Conservation (phyloP, 1,140 invertebrate genomes). For the Procambarus clarkii region DNA sequence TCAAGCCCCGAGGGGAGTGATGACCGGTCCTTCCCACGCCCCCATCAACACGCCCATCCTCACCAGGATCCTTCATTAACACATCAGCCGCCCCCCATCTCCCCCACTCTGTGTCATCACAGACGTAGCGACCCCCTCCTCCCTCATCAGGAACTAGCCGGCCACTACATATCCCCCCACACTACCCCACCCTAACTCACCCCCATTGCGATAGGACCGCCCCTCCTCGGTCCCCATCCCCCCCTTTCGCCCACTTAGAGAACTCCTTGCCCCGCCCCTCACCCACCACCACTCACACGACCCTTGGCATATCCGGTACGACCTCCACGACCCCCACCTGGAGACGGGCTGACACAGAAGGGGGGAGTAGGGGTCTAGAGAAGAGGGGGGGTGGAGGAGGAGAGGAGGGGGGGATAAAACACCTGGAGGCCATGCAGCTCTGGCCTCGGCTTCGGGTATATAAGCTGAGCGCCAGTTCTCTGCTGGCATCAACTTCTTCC, state of each 20-base stretch:
- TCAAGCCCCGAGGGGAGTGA: not conserved
- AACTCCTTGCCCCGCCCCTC: too few species aligned
- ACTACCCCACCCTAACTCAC: not conserved
- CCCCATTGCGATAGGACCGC: conserved; percentile 8
- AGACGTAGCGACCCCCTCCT: not conserved
- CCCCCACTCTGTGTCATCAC: too few species aligned
- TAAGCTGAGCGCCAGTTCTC: conserved; percentile 15
- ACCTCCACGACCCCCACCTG: conserved; percentile 8
- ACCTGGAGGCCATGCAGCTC: not conserved
- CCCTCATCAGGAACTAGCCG: not conserved
- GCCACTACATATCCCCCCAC: not conserved
- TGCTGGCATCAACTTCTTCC: conserved; percentile 1
- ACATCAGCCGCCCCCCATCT: too few species aligned
- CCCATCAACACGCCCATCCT: not conserved
- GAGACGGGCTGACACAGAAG: conserved; percentile 13
- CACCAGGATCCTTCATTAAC: not conserved
- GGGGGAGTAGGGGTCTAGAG: too few species aligned
- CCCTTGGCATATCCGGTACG: conserved; percentile 43
- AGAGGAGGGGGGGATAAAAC: not conserved
- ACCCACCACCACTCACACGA: conserved; percentile 21
- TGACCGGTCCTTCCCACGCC: not conserved
- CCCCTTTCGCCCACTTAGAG: not conserved
- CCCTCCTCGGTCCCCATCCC: not conserved
- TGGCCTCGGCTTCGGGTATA: conserved; percentile 29
- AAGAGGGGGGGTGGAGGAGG: too few species aligned